phyloP scores from a whole-genome alignment of 2,113 vertebrate species.

The Bubalus kerabau region DNA sequence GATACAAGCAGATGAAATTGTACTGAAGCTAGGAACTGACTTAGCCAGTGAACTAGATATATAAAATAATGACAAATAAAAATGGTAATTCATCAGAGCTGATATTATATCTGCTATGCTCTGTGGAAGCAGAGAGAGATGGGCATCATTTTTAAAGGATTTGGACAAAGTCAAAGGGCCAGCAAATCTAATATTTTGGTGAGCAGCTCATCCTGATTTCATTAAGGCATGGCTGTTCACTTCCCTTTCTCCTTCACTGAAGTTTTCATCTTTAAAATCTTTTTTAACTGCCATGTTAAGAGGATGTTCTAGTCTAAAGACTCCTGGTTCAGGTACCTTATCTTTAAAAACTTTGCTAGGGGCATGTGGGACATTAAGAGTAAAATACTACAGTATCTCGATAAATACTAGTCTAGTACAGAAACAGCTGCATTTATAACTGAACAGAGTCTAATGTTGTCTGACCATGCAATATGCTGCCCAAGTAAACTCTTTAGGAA shows the following conservation, averaged over 20 bases:
- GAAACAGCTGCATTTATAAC: background rate
- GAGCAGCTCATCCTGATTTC: background rate
- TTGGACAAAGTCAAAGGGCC: background rate
- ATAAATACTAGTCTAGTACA: background rate
- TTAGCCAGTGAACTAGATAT: background rate
- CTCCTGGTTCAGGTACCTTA: background rate
- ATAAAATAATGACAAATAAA: background rate
- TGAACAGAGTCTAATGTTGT: background rate
- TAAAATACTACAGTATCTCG: background rate
- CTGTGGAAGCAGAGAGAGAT: background rate
- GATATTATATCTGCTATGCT: background rate
- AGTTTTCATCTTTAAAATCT: background rate
- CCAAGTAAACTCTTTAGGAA: background rate
- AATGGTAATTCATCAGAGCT: background rate
- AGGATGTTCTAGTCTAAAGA: background rate
- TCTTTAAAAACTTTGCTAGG: background rate
- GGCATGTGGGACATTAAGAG: background rate
- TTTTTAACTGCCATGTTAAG: background rate
- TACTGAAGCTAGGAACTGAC: background rate
- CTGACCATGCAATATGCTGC: too few relatives aligned
- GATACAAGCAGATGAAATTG: constrained; percentile 34
- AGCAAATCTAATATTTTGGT: background rate
- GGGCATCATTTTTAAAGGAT: background rate
- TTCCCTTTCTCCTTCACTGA: background rate
- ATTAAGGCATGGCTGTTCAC: background rate